Base-by-base conservation (phyloP, 2,888 invertebrate species). In the Coronaproctus castanopsis region DNA sequence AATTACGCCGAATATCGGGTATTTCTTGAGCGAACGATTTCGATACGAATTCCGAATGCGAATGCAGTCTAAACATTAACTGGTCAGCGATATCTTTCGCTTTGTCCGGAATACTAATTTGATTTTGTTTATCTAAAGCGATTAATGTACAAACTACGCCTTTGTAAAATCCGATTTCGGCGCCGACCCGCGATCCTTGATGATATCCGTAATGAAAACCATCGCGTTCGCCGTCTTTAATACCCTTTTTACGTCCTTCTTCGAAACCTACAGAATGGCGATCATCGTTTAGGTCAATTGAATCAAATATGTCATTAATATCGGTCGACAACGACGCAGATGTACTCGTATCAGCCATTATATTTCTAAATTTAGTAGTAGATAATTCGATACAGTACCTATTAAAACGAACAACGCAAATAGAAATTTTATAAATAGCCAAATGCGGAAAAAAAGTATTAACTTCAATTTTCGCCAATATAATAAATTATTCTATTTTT, bases 121-220 rank as follows among this genome's bases (percentile, higher is more conserved):
- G 58, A 67, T 65, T 57, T 66, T 67, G 52, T 54, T 61, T 36
- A 62, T 58, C 21, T 22, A 60, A 58, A 19, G 57, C 52, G 2
- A 79, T 65, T 64, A 78, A 74, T 22, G 76, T 73, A 59, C 77
- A 74, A 1, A 80, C 71, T 54, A 78, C 73, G 2, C 83, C 83
- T 55, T 78, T 73, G 67, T 85, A 87, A 68, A 78, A 81, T 5
- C 88, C 89, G 68, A 90, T 71, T 72, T 87, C 86, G 54, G 81
- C 78, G 2, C 87, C 87, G 20, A 88, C 68, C 69, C 83, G 80
- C 57, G 81, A 78, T 10, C 86, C 87, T 70, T 81, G 79, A 63
- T 86, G 83, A 69, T 85, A 86, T 1, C 89, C 89, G 62, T 83
- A 72, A 69, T 84, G 83, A 69, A 77, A 84, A 1, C 81, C 85